Percentiles rank a stretch among this genome's conserved stretches.
These are phyloP conservation scores for Holotrichia oblita DNA, from an alignment of 1,140 invertebrate genomes.

Conservation along the genomic window DNA sequence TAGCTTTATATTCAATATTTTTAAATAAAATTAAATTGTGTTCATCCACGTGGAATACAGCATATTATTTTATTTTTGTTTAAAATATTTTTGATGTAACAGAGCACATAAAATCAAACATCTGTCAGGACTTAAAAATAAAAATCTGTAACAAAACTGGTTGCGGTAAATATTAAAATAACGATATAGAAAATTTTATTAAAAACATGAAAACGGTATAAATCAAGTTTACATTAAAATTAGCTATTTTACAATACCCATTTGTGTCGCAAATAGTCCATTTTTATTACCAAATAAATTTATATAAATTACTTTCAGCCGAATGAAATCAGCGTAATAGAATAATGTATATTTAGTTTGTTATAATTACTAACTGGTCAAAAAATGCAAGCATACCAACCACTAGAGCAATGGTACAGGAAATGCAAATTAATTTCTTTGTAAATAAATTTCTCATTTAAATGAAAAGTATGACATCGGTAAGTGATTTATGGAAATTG, in stretches of 20 bases:
- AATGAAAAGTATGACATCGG: too few species aligned
- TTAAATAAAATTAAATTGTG: neutral
- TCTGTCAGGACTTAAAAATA: neutral
- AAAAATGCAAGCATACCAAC: too few species aligned
- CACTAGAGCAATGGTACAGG: too few species aligned
- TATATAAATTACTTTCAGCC: neutral
- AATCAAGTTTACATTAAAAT: neutral
- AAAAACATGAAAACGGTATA: neutral
- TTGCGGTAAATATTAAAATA: neutral
- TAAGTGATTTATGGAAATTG: too few species aligned
- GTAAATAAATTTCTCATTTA: too few species aligned
- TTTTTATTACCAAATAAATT: neutral
- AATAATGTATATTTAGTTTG: conserved; percentile 8
- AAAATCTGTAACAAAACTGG: neutral
- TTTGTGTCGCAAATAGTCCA: neutral
- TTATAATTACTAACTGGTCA: neutral
- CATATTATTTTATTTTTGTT: neutral
- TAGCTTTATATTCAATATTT: neutral
- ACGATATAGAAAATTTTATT: neutral
- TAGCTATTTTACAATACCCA: neutral
- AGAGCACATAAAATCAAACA: neutral
- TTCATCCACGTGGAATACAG: neutral
- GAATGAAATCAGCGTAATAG: neutral
- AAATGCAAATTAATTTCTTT: too few species aligned
- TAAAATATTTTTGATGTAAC: neutral